These are phyloP conservation scores for Oreotragus oreotragus DNA, from an alignment of 2,113 vertebrate genomes.

Conservation along the genomic window DNA sequence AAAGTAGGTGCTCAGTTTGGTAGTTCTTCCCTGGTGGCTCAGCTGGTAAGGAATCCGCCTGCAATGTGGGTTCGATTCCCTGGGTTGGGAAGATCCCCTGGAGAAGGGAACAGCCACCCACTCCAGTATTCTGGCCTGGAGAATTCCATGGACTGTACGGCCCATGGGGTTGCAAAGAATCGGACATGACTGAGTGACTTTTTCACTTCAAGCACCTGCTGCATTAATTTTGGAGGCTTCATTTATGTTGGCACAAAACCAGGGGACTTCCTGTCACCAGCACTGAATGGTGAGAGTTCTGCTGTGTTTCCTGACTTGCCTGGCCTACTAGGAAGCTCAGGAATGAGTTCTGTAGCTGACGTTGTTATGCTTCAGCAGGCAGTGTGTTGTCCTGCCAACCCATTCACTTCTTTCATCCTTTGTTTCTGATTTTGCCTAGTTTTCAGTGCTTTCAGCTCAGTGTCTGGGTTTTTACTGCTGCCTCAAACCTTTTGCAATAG, in stretches of 20 bases:
- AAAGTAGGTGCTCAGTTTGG: neutral
- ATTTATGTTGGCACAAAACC: neutral
- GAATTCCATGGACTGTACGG: too few species aligned
- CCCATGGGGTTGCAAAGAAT: neutral
- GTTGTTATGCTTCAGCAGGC: accelerated
- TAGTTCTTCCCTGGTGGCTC: neutral
- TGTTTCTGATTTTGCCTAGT: neutral
- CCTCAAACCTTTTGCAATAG: neutral
- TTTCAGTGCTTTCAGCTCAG: neutral
- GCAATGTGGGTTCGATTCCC: accelerated
- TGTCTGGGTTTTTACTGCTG: neutral
- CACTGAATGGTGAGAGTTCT: accelerated
- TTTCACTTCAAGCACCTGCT: neutral
- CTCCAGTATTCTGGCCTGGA: neutral
- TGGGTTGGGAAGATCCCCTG: neutral
- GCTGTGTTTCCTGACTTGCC: neutral
- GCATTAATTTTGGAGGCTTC: neutral
- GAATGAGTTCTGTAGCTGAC: neutral
- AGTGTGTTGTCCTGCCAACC: accelerated
- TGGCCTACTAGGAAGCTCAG: neutral
- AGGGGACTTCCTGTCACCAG: neutral
- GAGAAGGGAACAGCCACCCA: neutral
- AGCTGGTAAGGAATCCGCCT: neutral
- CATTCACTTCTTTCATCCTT: neutral
- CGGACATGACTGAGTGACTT: accelerated